Evolutionary conservation across 2,113 vertebrate genomes (phyloP).

Genomic region (Dissostichus mawsoni): DNA sequence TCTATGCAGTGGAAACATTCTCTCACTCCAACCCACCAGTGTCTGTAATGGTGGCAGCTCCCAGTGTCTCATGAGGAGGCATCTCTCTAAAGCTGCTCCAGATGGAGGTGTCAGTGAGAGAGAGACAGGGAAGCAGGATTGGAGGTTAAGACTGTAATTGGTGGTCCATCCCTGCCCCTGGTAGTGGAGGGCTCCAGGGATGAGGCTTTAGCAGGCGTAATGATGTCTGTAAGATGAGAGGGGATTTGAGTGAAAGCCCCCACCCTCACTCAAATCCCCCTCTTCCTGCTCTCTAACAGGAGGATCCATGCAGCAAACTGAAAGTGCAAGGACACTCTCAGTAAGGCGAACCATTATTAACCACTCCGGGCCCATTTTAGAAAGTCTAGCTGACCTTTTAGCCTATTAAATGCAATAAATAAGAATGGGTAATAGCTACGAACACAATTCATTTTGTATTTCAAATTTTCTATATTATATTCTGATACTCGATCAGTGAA

Average conservation of each 20-base stretch:
- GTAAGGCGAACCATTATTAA: background rate
- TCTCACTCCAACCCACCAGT: background rate
- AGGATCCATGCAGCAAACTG: conserved; percentile 35
- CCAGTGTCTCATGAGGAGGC: conserved; percentile 30
- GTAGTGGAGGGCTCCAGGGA: conserved; percentile 74
- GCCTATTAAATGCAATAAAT: background rate
- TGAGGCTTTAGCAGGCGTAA: conserved; percentile 80
- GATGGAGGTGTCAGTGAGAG: conserved; percentile 48
- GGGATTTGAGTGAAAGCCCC: conserved; percentile 70
- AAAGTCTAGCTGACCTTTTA: background rate
- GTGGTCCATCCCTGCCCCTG: conserved; percentile 80
- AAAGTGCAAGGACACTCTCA: conserved; percentile 12
- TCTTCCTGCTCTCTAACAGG: conserved; percentile 51
- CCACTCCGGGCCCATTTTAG: background rate
- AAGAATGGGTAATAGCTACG: background rate
- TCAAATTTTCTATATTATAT: no score
- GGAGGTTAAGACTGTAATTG: conserved; percentile 82
- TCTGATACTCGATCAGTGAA: conserved; percentile 12
- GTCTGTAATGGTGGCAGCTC: conserved; percentile 19
- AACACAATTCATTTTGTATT: background rate
- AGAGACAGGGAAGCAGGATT: conserved; percentile 36
- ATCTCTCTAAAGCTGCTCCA: conserved; percentile 4
- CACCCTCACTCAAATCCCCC: conserved; percentile 49
- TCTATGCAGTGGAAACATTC: background rate
- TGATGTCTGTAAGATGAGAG: conserved; percentile 83